A percentile compares a stretch with the other conserved stretches of the same genome.
Evolutionary conservation across 1,140 invertebrate species (phyloP).

Genomic region (Calephelis nemesis): DNA sequence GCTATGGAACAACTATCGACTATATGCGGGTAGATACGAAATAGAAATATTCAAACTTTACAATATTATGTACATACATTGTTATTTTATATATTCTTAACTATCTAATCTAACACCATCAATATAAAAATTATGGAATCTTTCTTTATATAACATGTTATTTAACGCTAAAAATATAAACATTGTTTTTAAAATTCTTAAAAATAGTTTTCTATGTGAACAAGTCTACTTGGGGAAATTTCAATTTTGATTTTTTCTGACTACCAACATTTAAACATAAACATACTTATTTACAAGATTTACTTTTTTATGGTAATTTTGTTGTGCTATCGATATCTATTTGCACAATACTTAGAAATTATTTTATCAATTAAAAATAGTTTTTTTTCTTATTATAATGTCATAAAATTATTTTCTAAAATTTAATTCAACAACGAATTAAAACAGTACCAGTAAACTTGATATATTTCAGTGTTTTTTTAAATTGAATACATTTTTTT

Average conservation of each 20-base stretch:
- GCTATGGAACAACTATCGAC: slow-evolving; percentile 30
- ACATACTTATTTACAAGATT: background rate
- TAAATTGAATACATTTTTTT: too few species aligned
- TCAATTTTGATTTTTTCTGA: slow-evolving; percentile 32
- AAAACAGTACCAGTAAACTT: too few species aligned
- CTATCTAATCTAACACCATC: slow-evolving; percentile 41
- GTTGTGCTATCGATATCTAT: background rate
- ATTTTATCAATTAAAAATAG: too few species aligned
- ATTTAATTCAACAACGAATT: too few species aligned
- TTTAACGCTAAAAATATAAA: slow-evolving; percentile 53
- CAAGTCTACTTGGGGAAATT: slow-evolving; percentile 41
- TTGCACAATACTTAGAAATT: too few species aligned
- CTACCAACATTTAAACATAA: slow-evolving; percentile 12
- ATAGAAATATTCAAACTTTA: slow-evolving; percentile 49
- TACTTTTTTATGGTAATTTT: background rate
- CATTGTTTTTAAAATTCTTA: slow-evolving; percentile 43
- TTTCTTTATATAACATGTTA: slow-evolving; percentile 37
- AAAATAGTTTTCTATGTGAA: slow-evolving; percentile 50
- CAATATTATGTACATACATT: slow-evolving; percentile 43
- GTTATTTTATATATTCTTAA: slow-evolving; percentile 37
- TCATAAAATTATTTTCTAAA: too few species aligned
- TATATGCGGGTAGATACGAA: slow-evolving; percentile 46
- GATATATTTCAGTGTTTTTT: too few species aligned
- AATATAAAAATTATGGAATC: slow-evolving; percentile 63
- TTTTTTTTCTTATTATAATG: too few species aligned